phyloP scores from a whole-genome alignment of 2,888 invertebrate genomes.

The Drosophila quinaria region DNA sequence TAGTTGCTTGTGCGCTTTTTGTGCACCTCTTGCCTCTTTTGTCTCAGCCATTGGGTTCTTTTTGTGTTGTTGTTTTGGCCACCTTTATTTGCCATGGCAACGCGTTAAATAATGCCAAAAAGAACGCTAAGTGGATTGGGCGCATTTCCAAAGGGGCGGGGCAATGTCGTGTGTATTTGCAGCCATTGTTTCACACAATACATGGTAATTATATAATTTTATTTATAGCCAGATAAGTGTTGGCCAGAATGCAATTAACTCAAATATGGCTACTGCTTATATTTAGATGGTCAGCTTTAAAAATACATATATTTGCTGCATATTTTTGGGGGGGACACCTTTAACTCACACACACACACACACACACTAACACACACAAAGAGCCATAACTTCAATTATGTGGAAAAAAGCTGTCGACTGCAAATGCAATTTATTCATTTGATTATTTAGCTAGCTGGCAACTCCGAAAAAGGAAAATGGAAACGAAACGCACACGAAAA shows the following conservation, averaged over 20 bases:
- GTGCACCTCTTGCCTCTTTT: constrained; percentile 45
- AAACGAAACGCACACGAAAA: constrained; percentile 30
- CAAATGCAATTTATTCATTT: constrained; percentile 62
- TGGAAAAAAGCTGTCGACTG: constrained; percentile 23
- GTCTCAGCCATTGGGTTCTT: constrained; percentile 44
- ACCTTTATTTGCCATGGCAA: constrained; percentile 70
- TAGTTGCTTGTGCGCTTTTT: constrained; percentile 59
- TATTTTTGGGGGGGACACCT: constrained; percentile 33
- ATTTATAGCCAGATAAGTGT: constrained; percentile 81
- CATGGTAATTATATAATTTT: constrained; percentile 82
- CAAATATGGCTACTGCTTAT: constrained; percentile 26
- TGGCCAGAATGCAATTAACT: constrained; percentile 79
- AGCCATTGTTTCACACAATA: constrained; percentile 63
- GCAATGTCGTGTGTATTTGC: constrained; percentile 14
- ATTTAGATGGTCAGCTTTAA: constrained; percentile 9
- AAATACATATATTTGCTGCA: not conserved
- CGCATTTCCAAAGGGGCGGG: not conserved
- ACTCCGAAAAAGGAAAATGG: constrained; percentile 8
- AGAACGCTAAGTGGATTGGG: constrained; percentile 73
- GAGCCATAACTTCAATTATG: constrained; percentile 59
- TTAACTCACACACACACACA: constrained; percentile 17
- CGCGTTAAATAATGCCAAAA: constrained; percentile 79
- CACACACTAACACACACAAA: not conserved
- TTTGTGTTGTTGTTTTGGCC: constrained; percentile 72
- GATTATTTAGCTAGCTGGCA: constrained; percentile 27